Evolutionary conservation across 2,113 vertebrate species (phyloP), one percentile per base, ranked within the genome.

Genomic region (Gorsachius goisagi): DNA sequence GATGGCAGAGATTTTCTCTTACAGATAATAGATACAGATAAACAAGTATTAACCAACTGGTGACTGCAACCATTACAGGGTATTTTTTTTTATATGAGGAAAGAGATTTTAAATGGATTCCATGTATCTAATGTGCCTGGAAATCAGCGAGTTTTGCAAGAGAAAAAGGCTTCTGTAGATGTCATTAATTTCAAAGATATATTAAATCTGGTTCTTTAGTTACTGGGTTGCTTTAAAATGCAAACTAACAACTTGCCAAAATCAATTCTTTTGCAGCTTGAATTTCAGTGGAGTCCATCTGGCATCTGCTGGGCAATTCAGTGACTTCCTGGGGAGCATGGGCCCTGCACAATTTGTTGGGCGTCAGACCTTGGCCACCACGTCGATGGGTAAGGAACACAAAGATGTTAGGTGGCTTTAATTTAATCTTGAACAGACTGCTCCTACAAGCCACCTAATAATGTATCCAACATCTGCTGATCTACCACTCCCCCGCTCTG

Each of bases 281-380:
- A 99, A 99, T 98, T 99, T 99, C 97, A 99, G 99, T 58, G 99
- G 99, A 69, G 98, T 99, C 97, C 99, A 99, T 97, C 97, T 99
- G 97, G 99, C 99, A 6, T 99, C 99, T 3, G 99, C 99, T 28
- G 98, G 99, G 39, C 99, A 99, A 97, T 99, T 99, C 82, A 99
- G 99, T 87, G 99, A 99, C 96, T 99, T 99, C 97, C 97, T 99
- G 93, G 99, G 99, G 27, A 99, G 99, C 92, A 99, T 99, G 99
- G 99, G 99, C 33, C 99, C 99, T 3, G 99, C 99, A 19, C 99
- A 99, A 95, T 99, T 99, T 83, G 99, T 99, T 72, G 99, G 99
- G 21, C 98, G 99, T 88, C 99, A 99, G 98, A 99, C 99, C 52
- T 96, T 99, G 97, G 99, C 99, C 45, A 99, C 99, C n/a, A 99